These are phyloP conservation scores for Danaus melanippus DNA, from an alignment of 1,140 invertebrate genomes.

Conservation along the genomic window DNA sequence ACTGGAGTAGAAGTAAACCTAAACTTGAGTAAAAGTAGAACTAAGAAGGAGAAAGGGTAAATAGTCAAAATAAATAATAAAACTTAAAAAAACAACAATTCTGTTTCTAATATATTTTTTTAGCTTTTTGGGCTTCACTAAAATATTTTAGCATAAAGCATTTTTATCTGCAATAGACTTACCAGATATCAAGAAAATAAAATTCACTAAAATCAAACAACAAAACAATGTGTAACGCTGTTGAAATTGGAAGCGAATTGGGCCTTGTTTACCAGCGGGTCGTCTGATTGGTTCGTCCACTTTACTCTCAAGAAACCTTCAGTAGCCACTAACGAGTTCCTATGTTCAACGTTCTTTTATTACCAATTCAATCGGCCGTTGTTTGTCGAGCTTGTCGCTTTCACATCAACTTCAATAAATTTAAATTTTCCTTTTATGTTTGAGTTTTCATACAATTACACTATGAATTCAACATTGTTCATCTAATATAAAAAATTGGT, in stretches of 20 bases:
- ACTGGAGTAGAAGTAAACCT: too few relatives aligned
- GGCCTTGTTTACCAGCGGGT: constrained; percentile 25
- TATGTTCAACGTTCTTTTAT: constrained; percentile 21
- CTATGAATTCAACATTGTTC: constrained; percentile 1
- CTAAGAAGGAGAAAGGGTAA: too few relatives aligned
- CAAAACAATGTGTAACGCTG: too few relatives aligned
- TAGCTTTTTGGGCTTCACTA: too few relatives aligned
- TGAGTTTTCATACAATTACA: constrained; percentile 4
- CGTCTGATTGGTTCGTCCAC: constrained; percentile 33
- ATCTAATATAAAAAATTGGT: neutral
- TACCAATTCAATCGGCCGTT: constrained; percentile 24
- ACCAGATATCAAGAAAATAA: too few relatives aligned
- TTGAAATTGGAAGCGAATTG: neutral
- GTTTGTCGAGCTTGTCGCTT: constrained; percentile 14
- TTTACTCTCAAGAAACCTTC: constrained; percentile 39
- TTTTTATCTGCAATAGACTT: too few relatives aligned
- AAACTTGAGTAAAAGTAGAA: too few relatives aligned
- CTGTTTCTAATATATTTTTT: too few relatives aligned
- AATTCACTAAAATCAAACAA: too few relatives aligned
- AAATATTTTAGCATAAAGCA: too few relatives aligned
- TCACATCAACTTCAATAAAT: constrained; percentile 8
- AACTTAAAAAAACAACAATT: too few relatives aligned
- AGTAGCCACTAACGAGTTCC: constrained; percentile 32
- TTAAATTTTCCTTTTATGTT: constrained; percentile 10
- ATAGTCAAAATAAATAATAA: too few relatives aligned